These are phyloP conservation scores for Platalea minor DNA, from an alignment of 2,797 vertebrate genomes.

Conservation along the genomic window DNA sequence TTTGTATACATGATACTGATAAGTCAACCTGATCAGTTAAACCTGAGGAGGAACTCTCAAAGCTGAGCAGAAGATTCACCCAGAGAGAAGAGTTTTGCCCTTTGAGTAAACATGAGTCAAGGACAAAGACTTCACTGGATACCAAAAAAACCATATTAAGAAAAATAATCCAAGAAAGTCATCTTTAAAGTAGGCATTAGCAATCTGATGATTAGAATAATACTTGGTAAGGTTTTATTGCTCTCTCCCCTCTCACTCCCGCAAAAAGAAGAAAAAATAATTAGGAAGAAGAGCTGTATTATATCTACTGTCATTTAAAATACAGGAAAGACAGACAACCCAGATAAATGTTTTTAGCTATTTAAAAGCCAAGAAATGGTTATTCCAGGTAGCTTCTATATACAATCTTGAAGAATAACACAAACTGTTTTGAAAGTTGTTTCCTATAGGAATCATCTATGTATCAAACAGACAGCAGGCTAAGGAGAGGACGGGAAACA, in stretches of 20 bases:
- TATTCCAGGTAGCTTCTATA: neutral
- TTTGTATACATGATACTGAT: neutral
- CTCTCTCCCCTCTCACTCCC: rapidly evolving
- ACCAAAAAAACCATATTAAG: neutral
- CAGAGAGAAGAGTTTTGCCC: neutral
- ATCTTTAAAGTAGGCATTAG: neutral
- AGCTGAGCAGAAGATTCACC: neutral
- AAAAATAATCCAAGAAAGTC: neutral
- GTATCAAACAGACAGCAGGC: neutral
- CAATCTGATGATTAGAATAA: neutral
- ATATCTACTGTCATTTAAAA: neutral
- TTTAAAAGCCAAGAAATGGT: neutral
- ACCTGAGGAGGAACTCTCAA: neutral
- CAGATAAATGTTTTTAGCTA: neutral
- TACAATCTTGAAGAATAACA: neutral
- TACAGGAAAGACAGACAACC: neutral
- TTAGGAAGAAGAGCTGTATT: neutral
- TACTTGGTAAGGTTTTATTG: neutral
- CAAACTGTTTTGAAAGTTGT: neutral
- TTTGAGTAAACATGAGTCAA: neutral
- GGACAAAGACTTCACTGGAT: neutral
- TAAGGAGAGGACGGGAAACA: neutral
- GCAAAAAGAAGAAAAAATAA: neutral
- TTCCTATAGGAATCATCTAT: neutral
- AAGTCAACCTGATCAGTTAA: neutral